Base-by-base conservation (phyloP, 2,888 invertebrate genomes). In the Orthosia cruda region DNA sequence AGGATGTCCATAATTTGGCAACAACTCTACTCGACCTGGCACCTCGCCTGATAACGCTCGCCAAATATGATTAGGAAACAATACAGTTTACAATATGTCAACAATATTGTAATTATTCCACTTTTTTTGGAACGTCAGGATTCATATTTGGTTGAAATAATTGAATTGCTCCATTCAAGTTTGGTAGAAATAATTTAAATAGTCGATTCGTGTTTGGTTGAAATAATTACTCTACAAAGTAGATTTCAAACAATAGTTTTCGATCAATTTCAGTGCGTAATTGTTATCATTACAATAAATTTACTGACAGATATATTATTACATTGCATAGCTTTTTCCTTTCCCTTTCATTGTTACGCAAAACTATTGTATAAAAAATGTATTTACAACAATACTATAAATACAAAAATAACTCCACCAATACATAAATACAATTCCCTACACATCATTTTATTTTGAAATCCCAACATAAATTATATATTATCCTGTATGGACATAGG, bases 1-100 rank as follows among this genome's bases (percentile, higher is more conserved):
- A 73, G 61, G 72, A 72, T 78, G 79, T 84, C 78, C 84, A 84
- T 80, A 78, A 82, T 86, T 86, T 86, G 86, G 84, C 86, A 86
- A 18, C 57, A 26, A 20, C 16, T 1, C 23, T 66, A 61, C 72
- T 54, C 59, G 45, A 67, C 64, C 66, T 86, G 86, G 84, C 86
- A 84, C 11, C 12, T 11, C 45, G 61, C 66, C 61, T 69, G 54
- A 66, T 72, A 77, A 57, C 61, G 11, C 20, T 55, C 74, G 84
- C 85, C 86, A 86, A 85, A 64, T 76, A 80, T 75, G 45, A 76
- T 71, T 65, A 71, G 71, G 78, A 71, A 78, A 85, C 78, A 76
- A 59, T 63, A 67, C 47, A 23, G 54, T 57, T 62, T 58, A 68
- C 54, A 66, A 49, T 68, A 62, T 78, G 55, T 72, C 69, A 81